Evolutionary conservation across 2,797 vertebrate species (phyloP).

Genomic region (Telmatherina bonti): DNA sequence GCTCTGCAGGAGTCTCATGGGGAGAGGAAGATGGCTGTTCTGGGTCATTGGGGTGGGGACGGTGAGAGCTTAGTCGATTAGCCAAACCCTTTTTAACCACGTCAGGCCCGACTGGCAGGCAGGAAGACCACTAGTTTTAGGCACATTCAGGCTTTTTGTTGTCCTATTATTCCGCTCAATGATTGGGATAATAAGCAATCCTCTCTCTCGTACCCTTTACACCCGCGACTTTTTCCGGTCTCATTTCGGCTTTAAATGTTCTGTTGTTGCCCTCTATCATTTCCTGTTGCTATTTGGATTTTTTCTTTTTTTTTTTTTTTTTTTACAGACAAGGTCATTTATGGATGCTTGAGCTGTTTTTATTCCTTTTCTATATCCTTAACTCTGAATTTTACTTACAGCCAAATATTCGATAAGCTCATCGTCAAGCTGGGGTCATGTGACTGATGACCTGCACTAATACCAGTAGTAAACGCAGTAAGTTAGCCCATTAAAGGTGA

Average conservation of each 20-base stretch:
- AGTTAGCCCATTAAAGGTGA: slow-evolving; percentile 67
- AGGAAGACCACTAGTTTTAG: slow-evolving; percentile 51
- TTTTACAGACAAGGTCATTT: slow-evolving; percentile 67
- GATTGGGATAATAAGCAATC: slow-evolving; percentile 85
- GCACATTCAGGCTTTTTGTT: slow-evolving; percentile 81
- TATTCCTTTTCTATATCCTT: slow-evolving; percentile 26
- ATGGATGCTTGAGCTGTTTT: slow-evolving; percentile 26
- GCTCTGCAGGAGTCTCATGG: slow-evolving; percentile 76
- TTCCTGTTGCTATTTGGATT: slow-evolving; percentile 67
- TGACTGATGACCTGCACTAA: slow-evolving; percentile 46
- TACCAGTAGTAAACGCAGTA: slow-evolving; percentile 50
- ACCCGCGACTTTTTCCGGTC: slow-evolving; percentile 64
- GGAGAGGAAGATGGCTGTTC: slow-evolving; percentile 78
- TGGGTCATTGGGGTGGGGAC: slow-evolving; percentile 82
- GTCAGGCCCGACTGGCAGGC: slow-evolving; percentile 62
- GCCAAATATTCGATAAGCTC: background rate
- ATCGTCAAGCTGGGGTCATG: background rate
- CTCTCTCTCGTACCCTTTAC: slow-evolving; percentile 74
- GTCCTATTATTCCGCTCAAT: slow-evolving; percentile 87
- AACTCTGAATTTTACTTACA: background rate
- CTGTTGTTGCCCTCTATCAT: slow-evolving; percentile 71
- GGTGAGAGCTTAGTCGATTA: slow-evolving; percentile 81
- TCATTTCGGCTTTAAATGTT: slow-evolving; percentile 80
- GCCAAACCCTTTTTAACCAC: slow-evolving; percentile 77
- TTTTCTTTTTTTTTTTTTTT: slow-evolving; percentile 47